A percentile compares a stretch with the other conserved stretches of the same genome.
phyloP scores from a whole-genome alignment of 2,888 invertebrate species.

The Sialis lutaria region DNA sequence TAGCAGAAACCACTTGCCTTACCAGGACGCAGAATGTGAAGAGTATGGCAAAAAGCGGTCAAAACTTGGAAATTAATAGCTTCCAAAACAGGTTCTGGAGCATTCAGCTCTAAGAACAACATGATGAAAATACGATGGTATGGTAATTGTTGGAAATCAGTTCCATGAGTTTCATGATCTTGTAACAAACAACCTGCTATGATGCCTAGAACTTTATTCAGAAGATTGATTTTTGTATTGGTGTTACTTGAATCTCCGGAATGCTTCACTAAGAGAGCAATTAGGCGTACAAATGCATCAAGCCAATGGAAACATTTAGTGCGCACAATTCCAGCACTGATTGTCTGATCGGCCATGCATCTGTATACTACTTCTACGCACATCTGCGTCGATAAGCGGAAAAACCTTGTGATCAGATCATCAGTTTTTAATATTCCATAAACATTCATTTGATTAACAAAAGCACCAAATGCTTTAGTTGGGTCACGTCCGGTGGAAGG shows the following conservation, averaged over 20 bases:
- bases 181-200: conserved; percentile 89
- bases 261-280: conserved; percentile 86
- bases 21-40: conserved; percentile 82
- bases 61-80: conserved; percentile 88
- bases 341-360: conserved; percentile 52
- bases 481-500: conserved; percentile 66
- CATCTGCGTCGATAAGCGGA: conserved; percentile 90
- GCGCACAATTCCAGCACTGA: conserved; percentile 48
- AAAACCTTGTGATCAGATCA: conserved; percentile 91
- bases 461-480: conserved; percentile 80
- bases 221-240: conserved; percentile 87
- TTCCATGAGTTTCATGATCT: conserved; percentile 83
- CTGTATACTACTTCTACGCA: conserved; percentile 91
- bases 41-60: conserved; percentile 89
- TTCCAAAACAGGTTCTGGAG: conserved; percentile 84
- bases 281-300: conserved; percentile 87
- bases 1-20: conserved; percentile 94
- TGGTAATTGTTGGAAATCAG: conserved; percentile 91
- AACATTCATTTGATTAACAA: conserved; percentile 93
- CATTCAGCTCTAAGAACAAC: conserved; percentile 90
- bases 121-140: conserved; percentile 95
- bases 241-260: conserved; percentile 82
- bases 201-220: conserved; percentile 91
- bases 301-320: conserved; percentile 90
- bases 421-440: conserved; percentile 94